phyloP scores from a whole-genome alignment of 2,797 vertebrate genomes.

The Rhinatrema bivittatum region DNA sequence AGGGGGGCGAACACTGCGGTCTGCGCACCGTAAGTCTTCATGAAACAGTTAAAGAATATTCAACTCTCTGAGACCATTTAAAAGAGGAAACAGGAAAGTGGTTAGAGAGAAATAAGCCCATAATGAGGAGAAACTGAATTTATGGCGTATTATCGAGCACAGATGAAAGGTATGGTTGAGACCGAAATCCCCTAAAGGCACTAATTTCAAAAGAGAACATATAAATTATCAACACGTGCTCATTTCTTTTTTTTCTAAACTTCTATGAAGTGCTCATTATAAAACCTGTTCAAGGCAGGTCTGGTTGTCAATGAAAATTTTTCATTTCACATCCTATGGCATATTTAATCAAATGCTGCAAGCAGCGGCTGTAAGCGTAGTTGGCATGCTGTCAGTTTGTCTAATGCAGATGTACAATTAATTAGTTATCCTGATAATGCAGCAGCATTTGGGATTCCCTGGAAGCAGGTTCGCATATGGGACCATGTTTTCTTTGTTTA shows the following conservation, averaged over 20 bases:
- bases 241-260: conserved; percentile 1
- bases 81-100: too few species aligned
- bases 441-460: not conserved
- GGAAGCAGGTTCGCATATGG: not conserved
- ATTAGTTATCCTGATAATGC: not conserved
- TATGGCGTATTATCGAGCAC: conserved; percentile 22
- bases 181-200: conserved; percentile 11
- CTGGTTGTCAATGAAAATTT: not conserved
- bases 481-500: conserved; percentile 10
- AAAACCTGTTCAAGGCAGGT: too few species aligned
- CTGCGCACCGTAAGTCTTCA: conserved; percentile 33
- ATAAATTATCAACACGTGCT: too few species aligned
- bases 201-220: not conserved
- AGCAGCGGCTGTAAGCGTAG: not conserved
- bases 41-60: conserved; percentile 5
- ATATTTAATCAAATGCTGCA: not conserved
- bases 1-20: conserved; percentile 40
- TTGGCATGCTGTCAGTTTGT: not conserved
- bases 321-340: not conserved
- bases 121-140: conserved; percentile 26
- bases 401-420: not conserved
- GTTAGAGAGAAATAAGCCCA: conserved; percentile 33
- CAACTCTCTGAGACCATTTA: too few species aligned
- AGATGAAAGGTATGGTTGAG: too few species aligned
- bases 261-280: not conserved